phyloP scores from a whole-genome alignment of 2,797 vertebrate genomes.

The Lemur catta region DNA sequence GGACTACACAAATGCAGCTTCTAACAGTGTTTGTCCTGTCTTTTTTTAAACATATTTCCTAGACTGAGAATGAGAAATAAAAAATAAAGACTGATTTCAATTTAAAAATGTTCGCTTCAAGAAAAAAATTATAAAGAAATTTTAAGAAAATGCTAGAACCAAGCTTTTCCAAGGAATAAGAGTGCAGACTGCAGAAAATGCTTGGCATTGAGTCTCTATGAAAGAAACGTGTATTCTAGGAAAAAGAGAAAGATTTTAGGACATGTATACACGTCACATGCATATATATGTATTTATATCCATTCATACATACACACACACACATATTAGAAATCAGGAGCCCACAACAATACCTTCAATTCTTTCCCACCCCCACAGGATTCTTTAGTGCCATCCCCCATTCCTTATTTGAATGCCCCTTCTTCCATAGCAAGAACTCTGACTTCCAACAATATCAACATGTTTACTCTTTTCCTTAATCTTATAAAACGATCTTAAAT shows the following conservation, averaged over 20 bases:
- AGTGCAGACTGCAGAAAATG: neutral
- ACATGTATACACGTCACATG: neutral
- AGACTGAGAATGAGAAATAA: neutral
- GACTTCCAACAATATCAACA: neutral
- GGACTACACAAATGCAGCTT: neutral
- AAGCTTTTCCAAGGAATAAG: neutral
- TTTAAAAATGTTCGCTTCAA: neutral
- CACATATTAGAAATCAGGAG: neutral
- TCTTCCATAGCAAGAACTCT: neutral
- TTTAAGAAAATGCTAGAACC: neutral
- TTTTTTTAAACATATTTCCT: neutral
- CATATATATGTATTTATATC: neutral
- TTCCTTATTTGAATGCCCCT: neutral
- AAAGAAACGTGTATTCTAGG: neutral
- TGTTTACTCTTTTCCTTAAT: neutral
- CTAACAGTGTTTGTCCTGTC: neutral
- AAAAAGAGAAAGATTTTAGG: neutral
- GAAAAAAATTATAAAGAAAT: neutral
- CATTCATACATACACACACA: neutral
- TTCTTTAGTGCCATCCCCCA: neutral
- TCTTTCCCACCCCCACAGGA: neutral
- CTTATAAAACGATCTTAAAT: neutral
- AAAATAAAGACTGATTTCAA: slow-evolving; percentile 34
- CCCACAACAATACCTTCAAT: neutral
- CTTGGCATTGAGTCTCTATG: neutral